Base-by-base conservation (phyloP, 2,797 vertebrate species). In the Lithobates sylvaticus region DNA sequence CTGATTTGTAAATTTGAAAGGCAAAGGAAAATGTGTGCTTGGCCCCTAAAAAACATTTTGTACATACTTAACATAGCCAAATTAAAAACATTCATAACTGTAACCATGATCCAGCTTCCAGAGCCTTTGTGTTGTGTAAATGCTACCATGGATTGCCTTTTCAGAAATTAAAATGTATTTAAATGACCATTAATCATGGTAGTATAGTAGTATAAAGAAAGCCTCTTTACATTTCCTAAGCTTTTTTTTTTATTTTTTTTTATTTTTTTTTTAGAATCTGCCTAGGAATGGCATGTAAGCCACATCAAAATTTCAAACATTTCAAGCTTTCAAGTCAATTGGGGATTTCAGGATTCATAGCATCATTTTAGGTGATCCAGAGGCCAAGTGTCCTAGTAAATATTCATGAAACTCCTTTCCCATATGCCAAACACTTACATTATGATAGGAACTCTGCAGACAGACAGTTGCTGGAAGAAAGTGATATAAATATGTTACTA, bases 401-500 rank as follows among this genome's bases (percentile, higher is more conserved):
- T 67, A 83, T 87, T 79, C 76, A 42, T 77, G 76, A 72, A 44
- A 32, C 47, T 78, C 36, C 39, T 72, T 32, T 26, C 67, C 69
- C 76, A 69, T 65, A 76, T 75, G 86, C 29, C 86, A 87, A 69
- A 75, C 81, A 70, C 74, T 78, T 50, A 39, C 79, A 82, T 82
- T 77, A 80, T 72, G 80, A 78, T 42, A 39, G 70, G 81, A 84
- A 80, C 76, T 78, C 4, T 10, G 89, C 87, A 89, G 2, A 0
- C 70, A 83, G 86, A 15, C 80, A 75, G 84, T 84, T 88, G 88
- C 80, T 88, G 88, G 87, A 91, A 90, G 88, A 85, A 90, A 61
- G 89, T 88, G 88, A 86, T 90, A 91, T 89, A 88, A 89, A 90
- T 92, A 91, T 90, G 86, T 88, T 88, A 88, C 90, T 89, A 88